Evolutionary conservation across 1,140 invertebrate genomes (phyloP), one percentile per base, ranked within the genome.

Genomic region (Hylaeus volcanicus): DNA sequence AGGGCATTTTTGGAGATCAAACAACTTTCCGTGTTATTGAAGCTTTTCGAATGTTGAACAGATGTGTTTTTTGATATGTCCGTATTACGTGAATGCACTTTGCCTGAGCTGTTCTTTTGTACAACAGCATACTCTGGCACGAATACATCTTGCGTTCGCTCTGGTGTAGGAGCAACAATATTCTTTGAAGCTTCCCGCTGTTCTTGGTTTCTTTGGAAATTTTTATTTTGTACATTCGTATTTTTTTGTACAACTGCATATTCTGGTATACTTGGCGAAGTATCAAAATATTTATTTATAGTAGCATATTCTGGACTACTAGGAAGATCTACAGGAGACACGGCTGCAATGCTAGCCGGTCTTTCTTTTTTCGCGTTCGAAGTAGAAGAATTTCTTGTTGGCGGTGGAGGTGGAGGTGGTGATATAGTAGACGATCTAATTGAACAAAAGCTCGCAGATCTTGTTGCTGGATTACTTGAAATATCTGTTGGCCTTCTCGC

Each of bases 51-150:
- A 60, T 72, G 78, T 61, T 87, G 83, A 5, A 61, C 11, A 5
- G 83, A 80, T 43, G 74, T 71, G 48, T 85, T 89, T 58, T 88
- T 90, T 11, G 77, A 43, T 41, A 65, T 53, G 5, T 87, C 86
- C 60, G 51, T 37, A 60, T 79, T 85, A 60, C 88, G 90, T 11
- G 78, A 66, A 69, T 84, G 75, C 12, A 58, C 65, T 56, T 88
- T 87, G 3, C 66, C 69, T 5, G 81, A 65, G 37, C 37, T 71
- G 68, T 88, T 89, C 48, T 93, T 93, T 41, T 93, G 90, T 53
- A 93, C 91, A 70, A 89, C 89, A 5, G 93, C 92, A 53, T 93
- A 93, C 56, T 93, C 93, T 1, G 93, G 93, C 43, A 93, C 86
- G 0, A 48, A 37, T 1, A 37, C 1, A 8, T 88, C 85, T 55